phyloP scores from a whole-genome alignment of 2,797 vertebrate genomes.

The Scolopax rusticola region DNA sequence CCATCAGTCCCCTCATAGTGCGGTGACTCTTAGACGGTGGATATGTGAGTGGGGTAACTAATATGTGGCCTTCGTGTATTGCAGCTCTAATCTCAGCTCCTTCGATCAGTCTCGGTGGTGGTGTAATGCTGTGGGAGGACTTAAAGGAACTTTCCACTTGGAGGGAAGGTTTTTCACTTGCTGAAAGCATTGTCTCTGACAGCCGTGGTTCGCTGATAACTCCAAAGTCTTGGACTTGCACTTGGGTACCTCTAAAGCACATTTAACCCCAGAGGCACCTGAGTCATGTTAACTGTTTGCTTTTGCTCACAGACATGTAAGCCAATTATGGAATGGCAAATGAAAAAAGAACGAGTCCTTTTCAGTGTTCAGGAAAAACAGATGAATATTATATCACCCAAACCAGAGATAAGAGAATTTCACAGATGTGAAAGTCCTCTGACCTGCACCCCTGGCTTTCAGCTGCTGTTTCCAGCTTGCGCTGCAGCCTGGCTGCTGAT shows the following conservation, averaged over 20 bases:
- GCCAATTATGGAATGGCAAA: background rate
- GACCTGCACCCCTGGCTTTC: background rate
- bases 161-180: background rate
- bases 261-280: background rate
- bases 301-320: background rate
- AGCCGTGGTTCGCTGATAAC: background rate
- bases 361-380: background rate
- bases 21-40: background rate
- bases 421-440: background rate
- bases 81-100: background rate
- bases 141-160: background rate
- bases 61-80: background rate
- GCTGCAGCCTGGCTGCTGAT: background rate
- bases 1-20: rapidly evolving
- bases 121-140: background rate
- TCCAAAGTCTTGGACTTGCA: background rate
- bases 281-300: background rate
- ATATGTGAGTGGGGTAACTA: background rate
- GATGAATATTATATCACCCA: background rate
- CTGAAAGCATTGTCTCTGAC: background rate
- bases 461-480: background rate
- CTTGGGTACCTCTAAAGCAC: background rate
- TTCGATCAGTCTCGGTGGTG: background rate
- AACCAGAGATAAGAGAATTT: background rate
- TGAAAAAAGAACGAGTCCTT: background rate